Evolutionary conservation across 1,140 invertebrate genomes (phyloP), one percentile per base, ranked within the genome.

Genomic region (Hyphantria cunea): DNA sequence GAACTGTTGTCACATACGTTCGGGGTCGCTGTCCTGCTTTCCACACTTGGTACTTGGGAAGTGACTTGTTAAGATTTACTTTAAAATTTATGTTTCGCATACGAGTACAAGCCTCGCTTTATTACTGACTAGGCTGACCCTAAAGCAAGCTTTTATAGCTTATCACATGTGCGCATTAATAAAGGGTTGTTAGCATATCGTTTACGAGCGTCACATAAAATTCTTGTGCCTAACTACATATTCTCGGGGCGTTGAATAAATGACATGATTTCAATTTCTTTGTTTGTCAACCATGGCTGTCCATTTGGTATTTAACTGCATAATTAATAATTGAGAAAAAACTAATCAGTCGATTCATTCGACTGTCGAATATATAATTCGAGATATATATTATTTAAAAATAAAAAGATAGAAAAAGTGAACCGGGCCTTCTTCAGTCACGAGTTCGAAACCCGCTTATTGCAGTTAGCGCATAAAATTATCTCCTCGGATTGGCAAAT

Each of bases 1-100:
- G 1, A 44, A 13, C 48, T 47, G 17, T 60, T 34, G 56, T 60
- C 56, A 60, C 56, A 59, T 59, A 59, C 14, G 15, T 14, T 47
- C 33, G 25, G 6, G 15, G 45, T 44, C 15, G 55, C 47, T 44
- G 55, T 51, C 47, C 37, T 59, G 48, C 42, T 60, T 60, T 44
- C 41, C 56, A 51, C 47, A 60, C 48, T 12, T 44, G 11, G 9
- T 50, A 49, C 45, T 31, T 49, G 34, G 55, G 55, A 59, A 59
- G 49, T 15, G 45, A 31, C 32, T 49, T 17, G 39, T 5, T 59
- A 39, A 59, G 55, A 39, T 47, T 37, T 37, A 37, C 34, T 37
- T 37, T 37, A 11, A 11, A 37, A 10, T 37, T 2, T 25, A 25
- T 25, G 17, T 25, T 25, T 25, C 17, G 17, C 17, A 25, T 25